A percentile compares a stretch with the other conserved stretches of the same genome.
Evolutionary conservation across 2,113 vertebrate species (phyloP).

Genomic region (Pelusios castaneus): DNA sequence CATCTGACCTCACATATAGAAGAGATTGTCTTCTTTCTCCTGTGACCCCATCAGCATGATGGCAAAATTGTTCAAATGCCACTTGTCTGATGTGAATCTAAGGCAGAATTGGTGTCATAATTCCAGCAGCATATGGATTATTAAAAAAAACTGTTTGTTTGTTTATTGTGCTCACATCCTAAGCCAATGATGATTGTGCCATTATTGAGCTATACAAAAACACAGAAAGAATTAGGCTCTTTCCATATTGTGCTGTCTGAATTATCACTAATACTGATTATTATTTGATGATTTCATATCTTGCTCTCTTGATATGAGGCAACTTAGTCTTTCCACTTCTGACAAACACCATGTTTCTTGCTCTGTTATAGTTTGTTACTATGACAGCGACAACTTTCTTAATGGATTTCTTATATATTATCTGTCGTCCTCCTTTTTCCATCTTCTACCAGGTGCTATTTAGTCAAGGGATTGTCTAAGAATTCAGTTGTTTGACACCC

Average conservation of each 20-base stretch:
- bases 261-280: background rate
- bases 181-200: background rate
- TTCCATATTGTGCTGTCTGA: background rate
- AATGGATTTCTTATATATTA: background rate
- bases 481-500: background rate
- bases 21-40: background rate
- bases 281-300: background rate
- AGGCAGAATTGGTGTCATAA: background rate
- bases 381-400: background rate
- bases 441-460: background rate
- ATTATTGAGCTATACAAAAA: background rate
- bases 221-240: background rate
- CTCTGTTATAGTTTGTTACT: background rate
- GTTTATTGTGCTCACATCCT: background rate
- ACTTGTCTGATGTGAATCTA: background rate
- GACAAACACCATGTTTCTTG: background rate
- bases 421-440: background rate
- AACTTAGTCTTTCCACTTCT: background rate
- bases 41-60: background rate
- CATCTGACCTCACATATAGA: background rate
- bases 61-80: background rate
- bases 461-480: background rate
- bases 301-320: background rate
- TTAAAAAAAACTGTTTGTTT: background rate
- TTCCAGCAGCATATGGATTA: background rate